Evolutionary conservation across 2,797 vertebrate species (phyloP), one percentile per base, ranked within the genome.

Genomic region (Hapalemur alaotrensis): DNA sequence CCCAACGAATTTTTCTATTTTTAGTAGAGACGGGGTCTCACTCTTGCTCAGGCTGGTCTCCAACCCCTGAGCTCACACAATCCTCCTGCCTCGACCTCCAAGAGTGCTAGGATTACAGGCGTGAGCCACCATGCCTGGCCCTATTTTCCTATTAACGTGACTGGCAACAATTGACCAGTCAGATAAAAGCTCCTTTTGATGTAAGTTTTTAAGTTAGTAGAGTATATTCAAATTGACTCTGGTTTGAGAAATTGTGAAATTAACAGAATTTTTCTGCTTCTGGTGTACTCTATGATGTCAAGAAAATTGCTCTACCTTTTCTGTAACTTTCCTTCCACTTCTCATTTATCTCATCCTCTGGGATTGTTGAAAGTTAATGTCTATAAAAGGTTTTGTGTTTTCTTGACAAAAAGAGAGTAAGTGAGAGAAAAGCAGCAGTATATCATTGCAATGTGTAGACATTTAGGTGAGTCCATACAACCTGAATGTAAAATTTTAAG

Each of bases 401-500:
- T 87, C 75, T 79, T 97, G 65, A 90, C 79, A 48, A 90, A 93
- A 91, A 88, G 52, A 95, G 20, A 46, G 65, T 76, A 94, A 96
- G 72, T 88, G 82, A 94, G 83, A 70, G 67, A 54, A 96, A 96
- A 57, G 48, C 32, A 50, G 28, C 79, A 82, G 35, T 96, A 92
- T 81, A 96, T 94, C 83, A 95, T 25, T 20, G 41, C 41, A 69
- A 86, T 70, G 76, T 48, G 41, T n/a, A 89, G 93, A 96, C 96
- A 93, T 76, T 94, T 79, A 73, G 61, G 79, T 90, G 75, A 95
- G 86, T 81, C 69, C 79, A 54, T 76, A 59, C 80, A 92, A 96
- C 91, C 50, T 54, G 85, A 95, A 95, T 91, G 32, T 96, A 97
- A 98, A 97, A 95, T 95, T 89, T 97, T 96, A 91, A 89, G 89